A percentile compares a stretch with the other conserved stretches of the same genome.
These are phyloP conservation scores for Carassius carassius DNA, from an alignment of 2,113 vertebrate species.

Conservation along the genomic window DNA sequence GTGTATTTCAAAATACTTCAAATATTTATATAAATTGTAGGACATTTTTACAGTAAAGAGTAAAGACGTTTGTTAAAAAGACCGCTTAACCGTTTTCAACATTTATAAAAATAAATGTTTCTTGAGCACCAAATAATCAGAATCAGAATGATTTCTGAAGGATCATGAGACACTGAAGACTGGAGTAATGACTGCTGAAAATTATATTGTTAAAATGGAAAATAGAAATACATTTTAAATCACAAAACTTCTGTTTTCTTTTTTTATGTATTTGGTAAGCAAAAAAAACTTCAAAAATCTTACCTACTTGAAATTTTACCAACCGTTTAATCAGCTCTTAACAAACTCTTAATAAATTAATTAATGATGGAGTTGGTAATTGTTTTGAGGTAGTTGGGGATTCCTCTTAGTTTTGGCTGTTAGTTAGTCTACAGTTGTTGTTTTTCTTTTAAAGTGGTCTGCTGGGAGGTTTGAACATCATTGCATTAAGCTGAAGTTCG, in stretches of 20 bases:
- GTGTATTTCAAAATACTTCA: no score
- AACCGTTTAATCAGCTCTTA: neutral
- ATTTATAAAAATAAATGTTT: neutral
- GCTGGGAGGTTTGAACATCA: neutral
- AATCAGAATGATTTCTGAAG: neutral
- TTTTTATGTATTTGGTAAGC: neutral
- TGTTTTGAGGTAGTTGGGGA: neutral
- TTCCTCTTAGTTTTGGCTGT: neutral
- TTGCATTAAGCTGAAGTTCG: neutral
- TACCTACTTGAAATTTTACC: no score
- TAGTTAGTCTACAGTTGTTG: neutral
- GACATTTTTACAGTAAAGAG: no score
- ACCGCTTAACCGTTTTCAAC: neutral
- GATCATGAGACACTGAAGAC: neutral
- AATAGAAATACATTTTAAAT: no score
- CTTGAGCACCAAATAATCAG: neutral
- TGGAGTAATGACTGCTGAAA: neutral
- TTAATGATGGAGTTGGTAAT: neutral
- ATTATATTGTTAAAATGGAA: neutral
- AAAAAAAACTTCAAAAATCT: no score
- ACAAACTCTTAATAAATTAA: neutral
- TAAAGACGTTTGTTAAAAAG: no score
- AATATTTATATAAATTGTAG: no score
- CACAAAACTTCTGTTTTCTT: neutral
- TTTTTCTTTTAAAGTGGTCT: neutral